Conservation (phyloP, 1,140 invertebrate species). For the Melipona quadrifasciata region DNA sequence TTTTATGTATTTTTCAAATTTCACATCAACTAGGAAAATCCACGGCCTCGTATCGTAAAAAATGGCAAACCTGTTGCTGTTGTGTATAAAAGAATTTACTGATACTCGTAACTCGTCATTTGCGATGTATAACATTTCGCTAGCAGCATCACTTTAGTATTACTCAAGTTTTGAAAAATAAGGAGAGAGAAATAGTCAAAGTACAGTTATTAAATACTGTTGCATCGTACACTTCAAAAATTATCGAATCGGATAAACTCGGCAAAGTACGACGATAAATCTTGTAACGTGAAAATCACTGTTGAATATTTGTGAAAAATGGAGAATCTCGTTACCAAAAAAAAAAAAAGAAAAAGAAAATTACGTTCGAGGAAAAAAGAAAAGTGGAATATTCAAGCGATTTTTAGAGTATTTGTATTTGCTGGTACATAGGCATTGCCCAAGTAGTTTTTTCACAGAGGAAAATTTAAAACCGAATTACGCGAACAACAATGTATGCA, state of each 20-base stretch:
- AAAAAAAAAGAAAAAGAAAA: not conserved
- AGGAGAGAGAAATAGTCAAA: no score
- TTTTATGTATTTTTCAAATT: not conserved
- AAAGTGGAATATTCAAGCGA: not conserved
- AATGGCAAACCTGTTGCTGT: not conserved
- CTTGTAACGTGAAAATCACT: no score
- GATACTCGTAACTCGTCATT: not conserved
- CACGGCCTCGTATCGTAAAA: not conserved
- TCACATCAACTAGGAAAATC: not conserved
- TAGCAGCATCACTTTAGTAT: not conserved
- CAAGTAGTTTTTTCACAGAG: not conserved
- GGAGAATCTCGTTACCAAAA: not conserved
- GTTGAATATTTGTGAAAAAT: not conserved
- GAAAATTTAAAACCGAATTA: not conserved
- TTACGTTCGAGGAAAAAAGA: not conserved
- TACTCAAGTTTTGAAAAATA: not conserved
- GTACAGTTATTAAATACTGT: no score
- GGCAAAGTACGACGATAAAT: no score
- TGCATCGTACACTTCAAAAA: no score
- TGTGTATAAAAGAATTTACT: not conserved
- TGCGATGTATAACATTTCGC: not conserved
- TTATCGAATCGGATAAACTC: no score
- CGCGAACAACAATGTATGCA: not conserved
- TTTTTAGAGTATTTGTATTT: not conserved
- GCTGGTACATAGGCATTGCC: not conserved